Base-by-base conservation (phyloP, 1,140 invertebrate species). In the Drosophila oshimai region DNA sequence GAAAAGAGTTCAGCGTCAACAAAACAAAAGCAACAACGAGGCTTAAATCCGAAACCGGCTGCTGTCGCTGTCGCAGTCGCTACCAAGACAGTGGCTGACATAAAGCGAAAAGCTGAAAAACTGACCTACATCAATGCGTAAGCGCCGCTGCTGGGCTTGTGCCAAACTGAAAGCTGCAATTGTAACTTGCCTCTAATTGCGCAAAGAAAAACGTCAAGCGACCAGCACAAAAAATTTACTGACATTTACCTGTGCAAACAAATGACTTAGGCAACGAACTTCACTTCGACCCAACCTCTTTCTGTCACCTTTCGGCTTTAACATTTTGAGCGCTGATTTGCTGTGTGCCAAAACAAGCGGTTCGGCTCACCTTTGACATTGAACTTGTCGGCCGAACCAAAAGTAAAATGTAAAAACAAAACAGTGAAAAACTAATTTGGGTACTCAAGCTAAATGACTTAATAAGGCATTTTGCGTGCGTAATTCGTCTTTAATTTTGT, bases 71-170 rank as follows among this genome's bases (percentile, higher is more conserved):
- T 81, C 86, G 70, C 68, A 54, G 67, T 28, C 58, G 26, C 22
- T 36, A 33, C 45, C 17, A 34, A 24, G 26, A 24, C 41, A 36
- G 42, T 18, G 15, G 61, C 62, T 70, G 67, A 57, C 67, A 75
- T 45, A 75, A 80, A 84, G 68, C 58, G 67, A 65, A 62, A 83
- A 80, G 69, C 79, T 83, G 51, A 55, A 71, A 83, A 86, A 86
- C 81, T 86, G 80, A 86, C 80, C 80, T 86, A 86, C 80, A 86
- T 86, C 80, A 86, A 86, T 87, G 64, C 75, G 45, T 74, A 73
- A 77, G 68, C 51, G 51, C 13, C 42, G 57, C 49, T 49, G 62
- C 36, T 84, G 78, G 67, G 67, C 78, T 47, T 61, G 58, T 77
- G 51, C 45, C 64, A 13, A 71, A 42, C 31, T 36, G 54, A 54